These are phyloP conservation scores for Pachyuromys duprasi DNA, from an alignment of 2,797 vertebrate genomes.

Conservation along the genomic window DNA sequence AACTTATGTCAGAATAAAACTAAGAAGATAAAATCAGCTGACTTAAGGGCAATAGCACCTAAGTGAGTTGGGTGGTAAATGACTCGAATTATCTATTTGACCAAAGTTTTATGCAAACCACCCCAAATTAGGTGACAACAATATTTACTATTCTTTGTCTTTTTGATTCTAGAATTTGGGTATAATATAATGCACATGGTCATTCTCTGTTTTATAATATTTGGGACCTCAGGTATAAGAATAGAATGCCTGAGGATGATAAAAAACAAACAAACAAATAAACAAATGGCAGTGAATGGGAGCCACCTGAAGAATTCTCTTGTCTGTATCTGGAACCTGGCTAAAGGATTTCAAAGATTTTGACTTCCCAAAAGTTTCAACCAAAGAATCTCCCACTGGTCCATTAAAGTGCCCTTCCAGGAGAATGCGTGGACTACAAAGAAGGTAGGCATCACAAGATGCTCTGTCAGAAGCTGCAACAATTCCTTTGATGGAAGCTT, in stretches of 20 bases:
- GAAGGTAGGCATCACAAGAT: not conserved
- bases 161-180: not conserved
- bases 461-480: not conserved
- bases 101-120: not conserved
- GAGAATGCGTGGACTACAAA: not conserved
- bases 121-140: not conserved
- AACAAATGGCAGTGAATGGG: not conserved
- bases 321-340: not conserved
- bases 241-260: not conserved
- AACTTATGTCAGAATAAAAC: not conserved
- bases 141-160: not conserved
- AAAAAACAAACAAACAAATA: too few relatives aligned
- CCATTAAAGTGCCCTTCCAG: not conserved
- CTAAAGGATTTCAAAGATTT: not conserved
- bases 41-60: not conserved
- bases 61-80: not conserved
- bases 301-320: not conserved
- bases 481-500: not conserved
- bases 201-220: not conserved
- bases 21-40: not conserved
- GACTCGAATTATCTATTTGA: not conserved
- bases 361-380: not conserved
- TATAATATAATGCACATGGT: not conserved
- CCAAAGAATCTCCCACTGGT: not conserved
- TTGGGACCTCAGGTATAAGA: not conserved